Base-by-base conservation (phyloP, 2,113 vertebrate genomes). In the Channa argus region DNA sequence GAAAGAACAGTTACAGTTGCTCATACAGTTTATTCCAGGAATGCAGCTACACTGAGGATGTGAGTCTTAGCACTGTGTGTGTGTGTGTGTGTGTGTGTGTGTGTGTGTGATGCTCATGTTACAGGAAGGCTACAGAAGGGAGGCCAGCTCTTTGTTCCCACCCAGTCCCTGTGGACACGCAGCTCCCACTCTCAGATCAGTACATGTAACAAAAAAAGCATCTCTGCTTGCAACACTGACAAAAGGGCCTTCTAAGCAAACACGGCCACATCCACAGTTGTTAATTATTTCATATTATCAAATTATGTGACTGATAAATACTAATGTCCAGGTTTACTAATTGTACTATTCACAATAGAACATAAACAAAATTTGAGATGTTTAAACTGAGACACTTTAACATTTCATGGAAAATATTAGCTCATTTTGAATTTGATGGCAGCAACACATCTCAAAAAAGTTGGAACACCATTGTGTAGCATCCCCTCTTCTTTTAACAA, bases 121-220 rank as follows among this genome's bases (percentile, higher is more conserved):
- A 89, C 89, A 87, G 74, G 69, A 81, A 61, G 39, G 9, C 37
- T 73, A 73, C 59, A 71, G 71, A 76, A 38, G 45, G 61, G 59
- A 82, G 80, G 63, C 10, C 34, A 3, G 58, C 65, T 36, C 64
- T 85, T 84, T 82, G 84, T 85, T 85, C 82, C 84, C 78, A 76
- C 85, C 89, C 81, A 83, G 71, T 86, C 90, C 76, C 88, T 3
- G 51, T 5, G 74, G 88, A 89, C 80, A 15, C 15, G 12, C 77
- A 41, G 68, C 63, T 82, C 71, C 74, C 53, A 73, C 45, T 61
- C 79, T 73, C 39, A 44, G 63, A 75, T 72, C 47, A 74, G n/a
- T 5, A 8, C 44, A 61, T 6, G 13, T 14, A 46, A 76, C 43
- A 72, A 73, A 74, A 80, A 61, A 55, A 71, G 39, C n/a, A 49